Evolutionary conservation across 2,113 vertebrate genomes (phyloP).

Genomic region (Gymnocephalus cernua): DNA sequence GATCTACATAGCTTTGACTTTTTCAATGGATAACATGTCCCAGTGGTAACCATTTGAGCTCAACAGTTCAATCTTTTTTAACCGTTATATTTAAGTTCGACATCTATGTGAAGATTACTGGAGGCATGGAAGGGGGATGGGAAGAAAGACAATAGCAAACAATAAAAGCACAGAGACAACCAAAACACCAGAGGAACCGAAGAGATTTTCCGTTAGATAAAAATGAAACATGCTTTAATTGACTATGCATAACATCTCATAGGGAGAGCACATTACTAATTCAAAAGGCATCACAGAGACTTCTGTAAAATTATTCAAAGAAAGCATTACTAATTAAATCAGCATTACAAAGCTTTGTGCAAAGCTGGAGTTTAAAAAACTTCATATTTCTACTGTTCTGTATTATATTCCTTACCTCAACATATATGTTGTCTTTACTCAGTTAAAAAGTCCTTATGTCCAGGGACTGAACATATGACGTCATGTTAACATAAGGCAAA

Average conservation of each 20-base stretch:
- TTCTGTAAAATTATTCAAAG: slow-evolving; percentile 38
- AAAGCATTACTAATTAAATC: slow-evolving; percentile 42
- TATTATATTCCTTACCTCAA: not conserved
- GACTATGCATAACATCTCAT: slow-evolving; percentile 6
- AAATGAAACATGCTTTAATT: slow-evolving; percentile 45
- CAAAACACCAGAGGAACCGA: slow-evolving; percentile 17
- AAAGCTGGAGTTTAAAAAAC: not conserved
- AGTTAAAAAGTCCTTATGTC: not conserved
- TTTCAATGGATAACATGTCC: not conserved
- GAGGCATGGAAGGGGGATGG: not conserved
- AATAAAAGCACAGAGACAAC: slow-evolving; percentile 32
- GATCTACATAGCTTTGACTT: not conserved
- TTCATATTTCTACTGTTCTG: not conserved
- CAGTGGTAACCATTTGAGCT: not conserved
- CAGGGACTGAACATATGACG: not conserved
- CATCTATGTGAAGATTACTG: not conserved
- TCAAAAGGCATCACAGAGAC: slow-evolving; percentile 34
- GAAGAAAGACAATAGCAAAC: not conserved
- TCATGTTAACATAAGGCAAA: not conserved
- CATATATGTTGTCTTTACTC: not conserved
- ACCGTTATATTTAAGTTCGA: not conserved
- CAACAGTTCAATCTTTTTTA: not conserved
- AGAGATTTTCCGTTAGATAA: slow-evolving; percentile 30
- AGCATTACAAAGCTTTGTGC: slow-evolving; percentile 20
- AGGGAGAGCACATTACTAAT: slow-evolving; percentile 35